phyloP scores from a whole-genome alignment of 2,113 vertebrate species.

The Heterotilapia buettikoferi region DNA sequence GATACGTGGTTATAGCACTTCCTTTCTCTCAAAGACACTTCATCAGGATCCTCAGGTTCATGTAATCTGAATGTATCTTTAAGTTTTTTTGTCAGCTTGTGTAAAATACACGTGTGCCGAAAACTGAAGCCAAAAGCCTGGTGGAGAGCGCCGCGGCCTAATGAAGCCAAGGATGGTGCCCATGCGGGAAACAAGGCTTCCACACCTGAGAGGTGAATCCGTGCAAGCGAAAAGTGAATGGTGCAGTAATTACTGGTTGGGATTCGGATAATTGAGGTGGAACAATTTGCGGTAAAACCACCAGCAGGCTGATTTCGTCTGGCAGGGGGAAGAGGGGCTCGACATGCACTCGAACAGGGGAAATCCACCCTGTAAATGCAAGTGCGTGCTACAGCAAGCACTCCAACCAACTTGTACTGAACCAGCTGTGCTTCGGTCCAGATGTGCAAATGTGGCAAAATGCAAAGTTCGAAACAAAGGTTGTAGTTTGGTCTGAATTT shows the following conservation, averaged over 20 bases:
- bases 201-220: constrained; percentile 12
- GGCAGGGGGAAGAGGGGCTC: neutral
- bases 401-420: neutral
- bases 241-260: constrained; percentile 25
- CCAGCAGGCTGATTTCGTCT: constrained; percentile 4
- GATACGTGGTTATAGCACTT: neutral
- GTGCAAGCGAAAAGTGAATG: neutral
- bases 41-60: neutral
- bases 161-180: neutral
- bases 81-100: neutral
- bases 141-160: neutral
- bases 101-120: neutral
- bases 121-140: neutral
- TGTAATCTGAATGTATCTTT: neutral
- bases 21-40: neutral
- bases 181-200: neutral
- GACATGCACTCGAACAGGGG: constrained; percentile 3
- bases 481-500: neutral
- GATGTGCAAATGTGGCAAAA: constrained; percentile 4
- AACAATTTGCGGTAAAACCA: constrained; percentile 28
- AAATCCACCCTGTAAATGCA: constrained; percentile 41
- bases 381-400: neutral
- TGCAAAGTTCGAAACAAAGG: neutral
- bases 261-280: constrained; percentile 12
- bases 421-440: neutral